Base-by-base conservation (phyloP, 2,888 invertebrate species). In the Brassicogethes aeneus region DNA sequence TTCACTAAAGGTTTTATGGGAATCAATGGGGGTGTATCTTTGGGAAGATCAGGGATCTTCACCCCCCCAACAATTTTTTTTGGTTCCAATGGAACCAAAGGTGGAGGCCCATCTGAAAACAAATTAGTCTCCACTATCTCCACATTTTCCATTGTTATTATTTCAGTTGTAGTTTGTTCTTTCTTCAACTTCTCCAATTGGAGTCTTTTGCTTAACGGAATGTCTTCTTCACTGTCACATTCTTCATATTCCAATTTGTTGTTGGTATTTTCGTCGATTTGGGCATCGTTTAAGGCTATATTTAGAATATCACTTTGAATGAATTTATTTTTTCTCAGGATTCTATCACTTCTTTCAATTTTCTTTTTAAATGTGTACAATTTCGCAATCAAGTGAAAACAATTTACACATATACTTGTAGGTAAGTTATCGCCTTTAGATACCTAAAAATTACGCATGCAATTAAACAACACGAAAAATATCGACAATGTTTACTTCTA, bases 311-410 rank as follows among this genome's bases (percentile, higher is more conserved):
- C 58, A 42, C 53, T 50, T 17, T 52, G 48, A 32, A 45, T 43
- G 16, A 44, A 44, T 34, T 39, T 34, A 10, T 34, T 44, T n/a
- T 51, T 59, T 15, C 61, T 56, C 17, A 70, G 52, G 35, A 65
- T 54, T 31, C 48, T 51, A 43, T 70, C 67, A 15, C 62, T 63
- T 30, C 58, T 48, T 53, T 66, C 65, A 34, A 69, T 59, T 51
- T 65, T 66, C 40, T 60, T 59, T 46, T 66, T 69, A 43, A 70
- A 70, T 23, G 61, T 59, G 49, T 65, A 66, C 32, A 64, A 62
- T 44, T 63, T 62, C 15, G 64, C 62, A 15, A 70, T 61, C 48
- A 64, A 61, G 40, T 59, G 65, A 38, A 69, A 62, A 51, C 71
- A 70, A 14, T 59, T 53, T 37, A 62, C 56, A 44, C 71, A 71